Percentiles rank a stretch among this genome's conserved stretches.
Evolutionary conservation across 2,113 vertebrate genomes (phyloP).

Genomic region (Uria lomvia): DNA sequence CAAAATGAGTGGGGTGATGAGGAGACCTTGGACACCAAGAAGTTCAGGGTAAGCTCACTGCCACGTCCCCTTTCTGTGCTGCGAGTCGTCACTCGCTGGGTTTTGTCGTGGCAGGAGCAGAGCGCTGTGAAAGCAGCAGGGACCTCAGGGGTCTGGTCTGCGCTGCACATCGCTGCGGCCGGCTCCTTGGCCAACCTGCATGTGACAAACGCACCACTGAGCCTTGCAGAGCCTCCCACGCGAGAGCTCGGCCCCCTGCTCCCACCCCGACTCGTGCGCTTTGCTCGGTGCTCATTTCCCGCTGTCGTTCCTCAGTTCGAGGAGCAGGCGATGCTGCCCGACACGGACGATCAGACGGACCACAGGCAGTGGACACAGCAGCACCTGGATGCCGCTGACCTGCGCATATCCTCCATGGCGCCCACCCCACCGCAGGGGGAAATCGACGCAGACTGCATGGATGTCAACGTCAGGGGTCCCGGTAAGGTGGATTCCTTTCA

Average conservation of each 20-base stretch:
- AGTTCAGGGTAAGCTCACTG: constrained; percentile 84
- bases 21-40: constrained; percentile 85
- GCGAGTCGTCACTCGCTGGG: neutral
- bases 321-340: constrained; percentile 84
- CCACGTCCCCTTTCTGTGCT: neutral
- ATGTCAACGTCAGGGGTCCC: constrained; percentile 94
- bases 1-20: constrained; percentile 95
- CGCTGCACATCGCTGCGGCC: neutral
- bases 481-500: constrained; percentile 67
- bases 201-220: neutral
- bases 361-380: constrained; percentile 98
- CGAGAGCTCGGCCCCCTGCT: neutral
- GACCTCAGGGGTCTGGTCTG: neutral
- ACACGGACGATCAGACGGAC: constrained; percentile 86
- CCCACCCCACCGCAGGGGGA: constrained; percentile 96
- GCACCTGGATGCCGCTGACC: constrained; percentile 94
- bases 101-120: neutral
- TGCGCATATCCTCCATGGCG: constrained; percentile 90
- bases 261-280: neutral
- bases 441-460: constrained; percentile 92
- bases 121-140: neutral
- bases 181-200: neutral
- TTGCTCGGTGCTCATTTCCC: neutral
- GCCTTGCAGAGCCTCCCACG: neutral
- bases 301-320: constrained; percentile 76